These are phyloP conservation scores for Nilaparvata lugens DNA, from an alignment of 1,140 invertebrate genomes.

Conservation along the genomic window DNA sequence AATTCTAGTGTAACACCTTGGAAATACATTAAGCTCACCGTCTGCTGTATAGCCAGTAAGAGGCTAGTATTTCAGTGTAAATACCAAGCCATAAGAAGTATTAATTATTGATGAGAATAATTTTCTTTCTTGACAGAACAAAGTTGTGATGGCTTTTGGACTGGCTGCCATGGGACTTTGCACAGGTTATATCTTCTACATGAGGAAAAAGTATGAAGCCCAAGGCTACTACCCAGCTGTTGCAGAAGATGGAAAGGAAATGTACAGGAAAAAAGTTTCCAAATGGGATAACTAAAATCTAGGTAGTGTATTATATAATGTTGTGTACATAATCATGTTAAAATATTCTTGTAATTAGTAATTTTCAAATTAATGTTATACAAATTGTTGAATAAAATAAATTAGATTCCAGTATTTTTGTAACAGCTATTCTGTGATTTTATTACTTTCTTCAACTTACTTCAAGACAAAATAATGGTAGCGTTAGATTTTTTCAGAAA, in stretches of 20 bases:
- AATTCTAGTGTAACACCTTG: not conserved
- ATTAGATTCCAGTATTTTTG: no score
- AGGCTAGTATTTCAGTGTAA: not conserved
- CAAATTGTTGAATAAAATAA: no score
- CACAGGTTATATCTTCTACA: constrained; percentile 65
- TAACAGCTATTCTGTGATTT: no score
- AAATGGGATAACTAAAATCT: constrained; percentile 52
- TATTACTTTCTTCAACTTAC: no score
- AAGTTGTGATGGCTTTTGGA: constrained; percentile 65
- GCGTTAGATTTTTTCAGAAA: no score
- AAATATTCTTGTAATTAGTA: no score
- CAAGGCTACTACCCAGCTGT: constrained; percentile 70
- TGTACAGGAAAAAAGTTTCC: constrained; percentile 63
- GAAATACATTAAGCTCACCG: not conserved
- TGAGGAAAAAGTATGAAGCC: constrained; percentile 63
- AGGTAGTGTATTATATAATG: no score
- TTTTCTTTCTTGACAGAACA: constrained; percentile 56
- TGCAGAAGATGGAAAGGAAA: constrained; percentile 57
- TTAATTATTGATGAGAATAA: not conserved
- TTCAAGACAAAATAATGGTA: no score
- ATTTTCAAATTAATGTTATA: no score
- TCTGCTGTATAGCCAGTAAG: not conserved
- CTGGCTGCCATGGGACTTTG: constrained; percentile 50
- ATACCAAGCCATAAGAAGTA: not conserved
- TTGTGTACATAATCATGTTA: no score